Percentiles rank a stretch among this genome's conserved stretches.
These are phyloP conservation scores for Scylla paramamosain DNA, from an alignment of 1,140 invertebrate genomes.

Conservation along the genomic window DNA sequence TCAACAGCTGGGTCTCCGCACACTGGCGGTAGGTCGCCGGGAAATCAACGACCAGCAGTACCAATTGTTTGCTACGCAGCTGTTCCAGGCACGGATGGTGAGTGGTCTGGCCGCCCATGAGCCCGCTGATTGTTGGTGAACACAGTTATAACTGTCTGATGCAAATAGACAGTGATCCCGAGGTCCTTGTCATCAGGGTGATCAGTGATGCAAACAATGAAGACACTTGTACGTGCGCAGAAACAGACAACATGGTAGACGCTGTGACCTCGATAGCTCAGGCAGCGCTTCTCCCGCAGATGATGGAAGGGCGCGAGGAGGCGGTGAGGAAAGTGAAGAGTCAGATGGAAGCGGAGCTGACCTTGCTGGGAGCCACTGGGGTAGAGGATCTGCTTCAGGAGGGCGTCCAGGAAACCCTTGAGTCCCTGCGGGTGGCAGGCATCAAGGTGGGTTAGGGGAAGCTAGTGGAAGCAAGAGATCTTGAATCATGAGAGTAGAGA, in stretches of 20 bases:
- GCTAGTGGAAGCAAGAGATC: neutral
- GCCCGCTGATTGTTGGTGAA: no score
- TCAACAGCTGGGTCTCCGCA: constrained; percentile 82
- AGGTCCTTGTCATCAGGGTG: no score
- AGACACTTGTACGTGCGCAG: no score
- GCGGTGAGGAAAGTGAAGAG: constrained; percentile 73
- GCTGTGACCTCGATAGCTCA: neutral
- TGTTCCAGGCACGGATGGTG: constrained; percentile 80
- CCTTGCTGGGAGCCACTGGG: constrained; percentile 88
- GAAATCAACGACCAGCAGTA: constrained; percentile 80
- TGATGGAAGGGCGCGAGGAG: constrained; percentile 66
- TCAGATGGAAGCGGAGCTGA: constrained; percentile 84
- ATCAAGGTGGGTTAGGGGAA: constrained; percentile 82
- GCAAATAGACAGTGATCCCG: no score
- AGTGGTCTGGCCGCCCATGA: neutral
- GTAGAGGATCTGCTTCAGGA: constrained; percentile 93
- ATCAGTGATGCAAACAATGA: no score
- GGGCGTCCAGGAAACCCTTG: constrained; percentile 88
- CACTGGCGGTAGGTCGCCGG: constrained; percentile 83
- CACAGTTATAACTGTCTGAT: no score
- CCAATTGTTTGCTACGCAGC: constrained; percentile 78
- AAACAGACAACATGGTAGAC: no score
- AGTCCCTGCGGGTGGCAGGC: constrained; percentile 86
- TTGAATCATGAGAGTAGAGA: neutral
- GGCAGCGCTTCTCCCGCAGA: neutral